Evolutionary conservation across 2,113 vertebrate species (phyloP).

Genomic region (Forbesichthys papilliferus): DNA sequence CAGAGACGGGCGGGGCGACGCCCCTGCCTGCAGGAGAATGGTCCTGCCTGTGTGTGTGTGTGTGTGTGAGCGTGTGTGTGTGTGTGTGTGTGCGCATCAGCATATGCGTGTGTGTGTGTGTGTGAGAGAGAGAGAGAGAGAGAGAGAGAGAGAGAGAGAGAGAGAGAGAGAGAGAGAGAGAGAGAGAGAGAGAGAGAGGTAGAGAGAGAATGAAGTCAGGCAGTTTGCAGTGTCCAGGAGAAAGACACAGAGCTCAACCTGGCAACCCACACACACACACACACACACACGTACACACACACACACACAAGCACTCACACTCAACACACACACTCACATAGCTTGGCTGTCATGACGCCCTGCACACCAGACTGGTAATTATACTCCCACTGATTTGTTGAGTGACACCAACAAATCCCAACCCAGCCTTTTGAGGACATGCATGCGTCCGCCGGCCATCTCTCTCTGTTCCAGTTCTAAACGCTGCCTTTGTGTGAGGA

Average conservation of each 20-base stretch:
- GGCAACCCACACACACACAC: conserved; percentile 16
- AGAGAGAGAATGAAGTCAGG: conserved; percentile 33
- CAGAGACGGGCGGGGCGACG: conserved; percentile 33
- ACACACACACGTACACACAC: too few species aligned
- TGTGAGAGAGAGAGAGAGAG: too few species aligned
- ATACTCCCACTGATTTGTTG: conserved; percentile 97
- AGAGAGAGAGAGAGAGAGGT: too few species aligned
- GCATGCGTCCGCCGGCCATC: conserved; percentile 86
- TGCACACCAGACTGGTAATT: conserved; percentile 90
- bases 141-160: too few species aligned
- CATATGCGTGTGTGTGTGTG: conserved; percentile 9
- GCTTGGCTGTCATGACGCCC: conserved; percentile 79
- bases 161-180: too few species aligned
- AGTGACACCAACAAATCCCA: conserved; percentile 96
- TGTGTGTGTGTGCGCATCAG: conserved; percentile 15
- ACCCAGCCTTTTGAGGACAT: conserved; percentile 90
- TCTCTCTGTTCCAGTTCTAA: conserved; percentile 41
- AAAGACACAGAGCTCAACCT: conserved; percentile 74
- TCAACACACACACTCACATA: conserved; percentile 12
- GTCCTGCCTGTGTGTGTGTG: conserved; percentile 30
- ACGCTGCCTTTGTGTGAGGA: conserved; percentile 50
- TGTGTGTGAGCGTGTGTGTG: conserved; percentile 4
- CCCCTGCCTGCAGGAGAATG: not conserved
- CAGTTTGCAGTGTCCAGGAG: conserved; percentile 76
- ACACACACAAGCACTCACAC: too few species aligned